Percentiles rank a stretch among this genome's conserved stretches.
phyloP scores from a whole-genome alignment of 2,888 invertebrate genomes.

The Branchipolynoe longqiensis region DNA sequence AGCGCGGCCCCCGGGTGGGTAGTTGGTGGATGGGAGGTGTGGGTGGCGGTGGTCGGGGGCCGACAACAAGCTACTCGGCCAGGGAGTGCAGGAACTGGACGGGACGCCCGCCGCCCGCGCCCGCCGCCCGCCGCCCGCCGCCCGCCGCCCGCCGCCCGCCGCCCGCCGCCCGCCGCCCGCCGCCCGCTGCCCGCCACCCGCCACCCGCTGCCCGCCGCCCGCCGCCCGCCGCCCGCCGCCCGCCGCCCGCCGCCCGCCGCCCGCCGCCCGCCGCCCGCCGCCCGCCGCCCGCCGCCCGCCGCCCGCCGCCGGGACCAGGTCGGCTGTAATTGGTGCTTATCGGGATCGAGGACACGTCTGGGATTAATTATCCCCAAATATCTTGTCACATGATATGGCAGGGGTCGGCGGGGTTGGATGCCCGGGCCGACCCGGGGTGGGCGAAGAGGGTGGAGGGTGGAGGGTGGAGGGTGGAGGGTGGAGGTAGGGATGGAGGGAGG shows the following conservation, averaged over 20 bases:
- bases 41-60: no score
- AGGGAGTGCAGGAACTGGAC: not conserved
- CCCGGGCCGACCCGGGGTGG: not conserved
- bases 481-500: no score
- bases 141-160: not conserved
- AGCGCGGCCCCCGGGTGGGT: no score
- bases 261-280: not conserved
- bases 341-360: slow-evolving; percentile 49
- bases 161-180: not conserved
- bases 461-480: no score
- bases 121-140: not conserved
- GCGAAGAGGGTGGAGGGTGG: no score
- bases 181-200: no score
- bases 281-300: not conserved
- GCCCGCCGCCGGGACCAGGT: not conserved
- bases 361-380: slow-evolving; percentile 56
- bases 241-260: not conserved
- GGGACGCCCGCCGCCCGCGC: not conserved
- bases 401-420: slow-evolving; percentile 36
- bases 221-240: not conserved
- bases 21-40: no score
- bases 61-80: no score
- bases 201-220: no score
- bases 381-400: slow-evolving; percentile 54
- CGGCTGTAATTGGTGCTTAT: slow-evolving; percentile 55